Base-by-base conservation (phyloP, 2,888 invertebrate genomes). In the Pyrgus malvae region DNA sequence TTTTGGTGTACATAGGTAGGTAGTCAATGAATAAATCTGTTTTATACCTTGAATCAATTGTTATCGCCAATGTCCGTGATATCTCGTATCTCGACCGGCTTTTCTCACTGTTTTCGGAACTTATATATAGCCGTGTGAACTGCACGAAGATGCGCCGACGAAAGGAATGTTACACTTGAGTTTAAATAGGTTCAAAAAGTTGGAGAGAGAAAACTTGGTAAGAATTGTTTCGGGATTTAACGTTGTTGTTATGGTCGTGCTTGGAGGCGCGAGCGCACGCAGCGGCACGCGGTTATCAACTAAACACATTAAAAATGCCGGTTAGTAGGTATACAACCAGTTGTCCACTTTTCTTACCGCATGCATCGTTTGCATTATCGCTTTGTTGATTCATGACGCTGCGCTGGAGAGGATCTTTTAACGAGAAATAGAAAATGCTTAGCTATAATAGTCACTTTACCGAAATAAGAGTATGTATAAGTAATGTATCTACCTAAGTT, bases 281-380 rank as follows among this genome's bases (percentile, higher is more conserved):
- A n/a, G 64, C 83, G 80, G 69, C 69, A 62, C 71, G 64, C 77
- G 76, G 72, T 83, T 87, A 87, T 86, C 86, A 87, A 88, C 88
- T 87, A 85, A 87, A 75, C 80, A 78, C 76, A 80, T 76, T 79
- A 79, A 78, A 80, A 82, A 77, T 74, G 77, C 78, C 76, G 79
- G 76, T 73, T 70, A 61, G 68, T 74, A n/a, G n/a, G n/a, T n/a
- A 71, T 69, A 70, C 68, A 67, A 70, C 60, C 67, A 57, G 63
- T n/a, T 63, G 69, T 66, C 66, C 66, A 69, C 64, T 77, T 72
- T 76, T 78, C 66, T 67, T 73, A 64, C 61, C 63, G 64, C 69
- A 69, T 72, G 64, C 69, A 69, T 72, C 59, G 63, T 66, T 65
- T 66, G 55, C 48, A 49, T 50, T 45, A 29, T 35, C 63, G 70